Percentiles rank a stretch among this genome's conserved stretches.
These are phyloP conservation scores for Eidolon dupreanum DNA, from an alignment of 2,797 vertebrate genomes.

Conservation along the genomic window DNA sequence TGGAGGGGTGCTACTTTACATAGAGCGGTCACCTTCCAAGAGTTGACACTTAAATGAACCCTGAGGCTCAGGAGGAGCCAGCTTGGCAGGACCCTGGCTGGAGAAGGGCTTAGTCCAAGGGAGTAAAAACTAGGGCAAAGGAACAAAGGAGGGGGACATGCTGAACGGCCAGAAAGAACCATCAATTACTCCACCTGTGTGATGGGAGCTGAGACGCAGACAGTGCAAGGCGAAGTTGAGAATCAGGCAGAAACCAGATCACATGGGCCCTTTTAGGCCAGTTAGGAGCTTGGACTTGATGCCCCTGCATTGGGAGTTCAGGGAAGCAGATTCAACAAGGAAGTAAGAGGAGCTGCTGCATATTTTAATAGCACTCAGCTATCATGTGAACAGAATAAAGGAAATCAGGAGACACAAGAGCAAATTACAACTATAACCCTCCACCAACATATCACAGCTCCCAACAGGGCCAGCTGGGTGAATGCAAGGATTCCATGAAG, in stretches of 20 bases:
- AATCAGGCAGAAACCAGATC: background rate
- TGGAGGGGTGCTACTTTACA: background rate
- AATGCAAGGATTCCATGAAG: background rate
- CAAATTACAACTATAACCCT: background rate
- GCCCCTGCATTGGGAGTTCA: background rate
- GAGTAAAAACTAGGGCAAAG: background rate
- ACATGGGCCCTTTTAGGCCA: fast-evolving
- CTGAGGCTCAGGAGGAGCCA: background rate
- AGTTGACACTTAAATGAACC: background rate
- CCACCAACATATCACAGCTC: background rate
- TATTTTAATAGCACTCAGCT: background rate
- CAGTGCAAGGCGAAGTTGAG: background rate
- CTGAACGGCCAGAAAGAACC: background rate
- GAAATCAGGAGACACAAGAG: background rate
- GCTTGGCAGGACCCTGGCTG: background rate
- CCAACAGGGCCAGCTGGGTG: no score
- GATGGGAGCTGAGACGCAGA: background rate
- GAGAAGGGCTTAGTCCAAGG: background rate
- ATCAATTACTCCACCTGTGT: no score
- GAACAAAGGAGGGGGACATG: background rate
- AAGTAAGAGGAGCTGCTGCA: background rate
- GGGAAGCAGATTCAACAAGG: background rate
- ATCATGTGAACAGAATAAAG: background rate
- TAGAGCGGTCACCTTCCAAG: background rate
- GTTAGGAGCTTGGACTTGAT: background rate